phyloP scores from a whole-genome alignment of 2,113 vertebrate genomes.

The Triplophysa siluroides region DNA sequence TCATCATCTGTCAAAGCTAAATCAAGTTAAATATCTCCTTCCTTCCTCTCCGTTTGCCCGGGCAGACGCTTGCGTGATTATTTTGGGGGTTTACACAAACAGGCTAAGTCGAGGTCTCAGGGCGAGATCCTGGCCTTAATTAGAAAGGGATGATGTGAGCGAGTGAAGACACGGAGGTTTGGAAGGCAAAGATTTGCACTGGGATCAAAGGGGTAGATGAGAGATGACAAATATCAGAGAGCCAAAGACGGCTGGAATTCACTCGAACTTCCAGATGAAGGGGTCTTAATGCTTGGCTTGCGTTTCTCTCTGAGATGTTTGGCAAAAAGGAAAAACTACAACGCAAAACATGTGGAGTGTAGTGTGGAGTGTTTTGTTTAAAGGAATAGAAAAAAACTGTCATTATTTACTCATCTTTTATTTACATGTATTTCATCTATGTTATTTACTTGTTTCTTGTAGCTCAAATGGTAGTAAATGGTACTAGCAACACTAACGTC shows the following conservation, averaged over 20 bases:
- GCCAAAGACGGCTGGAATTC: slow-evolving; percentile 58
- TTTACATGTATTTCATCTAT: too few species aligned
- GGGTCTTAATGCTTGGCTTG: slow-evolving; percentile 22
- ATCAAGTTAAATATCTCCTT: not conserved
- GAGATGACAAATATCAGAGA: slow-evolving; percentile 70
- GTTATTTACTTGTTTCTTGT: too few species aligned
- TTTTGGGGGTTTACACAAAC: slow-evolving; percentile 72
- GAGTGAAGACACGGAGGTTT: slow-evolving; percentile 70
- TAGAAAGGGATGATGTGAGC: slow-evolving; percentile 73
- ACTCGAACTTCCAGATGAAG: slow-evolving; percentile 29
- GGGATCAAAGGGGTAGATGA: slow-evolving; percentile 74
- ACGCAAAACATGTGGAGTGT: slow-evolving; percentile 51
- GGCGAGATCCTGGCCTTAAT: slow-evolving; percentile 80
- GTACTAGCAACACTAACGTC: too few species aligned
- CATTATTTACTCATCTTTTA: not conserved
- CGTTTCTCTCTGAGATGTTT: slow-evolving; percentile 15
- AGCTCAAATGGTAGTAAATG: too few species aligned
- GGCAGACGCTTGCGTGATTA: slow-evolving; percentile 69
- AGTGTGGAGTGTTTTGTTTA: not conserved
- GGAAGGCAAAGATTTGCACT: slow-evolving; percentile 69
- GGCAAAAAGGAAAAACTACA: slow-evolving; percentile 17
- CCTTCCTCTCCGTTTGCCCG: slow-evolving; percentile 49
- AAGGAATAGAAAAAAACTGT: slow-evolving; percentile 27
- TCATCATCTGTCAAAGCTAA: not conserved
- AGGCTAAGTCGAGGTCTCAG: slow-evolving; percentile 59